Evolutionary conservation across 1,140 invertebrate genomes (phyloP).

Genomic region (Drosophila repleta): DNA sequence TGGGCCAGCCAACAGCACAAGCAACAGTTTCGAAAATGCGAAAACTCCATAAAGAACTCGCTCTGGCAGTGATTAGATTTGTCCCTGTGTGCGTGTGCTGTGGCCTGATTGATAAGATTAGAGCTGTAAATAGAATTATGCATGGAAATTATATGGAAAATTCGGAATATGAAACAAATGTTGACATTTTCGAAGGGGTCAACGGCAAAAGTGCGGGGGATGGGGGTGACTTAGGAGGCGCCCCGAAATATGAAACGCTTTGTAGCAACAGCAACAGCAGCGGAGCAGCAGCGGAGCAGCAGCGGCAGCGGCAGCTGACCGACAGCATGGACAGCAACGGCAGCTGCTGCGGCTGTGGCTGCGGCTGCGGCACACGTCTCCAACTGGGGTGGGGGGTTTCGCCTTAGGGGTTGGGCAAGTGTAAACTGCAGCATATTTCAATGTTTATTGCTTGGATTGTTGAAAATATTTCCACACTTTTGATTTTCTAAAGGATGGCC

Average conservation of each 20-base stretch:
- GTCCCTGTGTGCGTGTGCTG: conserved; percentile 2
- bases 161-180: conserved; percentile 74
- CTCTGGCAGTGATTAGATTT: conserved; percentile 11
- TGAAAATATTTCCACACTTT: conserved; percentile 73
- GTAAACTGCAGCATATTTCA: conserved; percentile 58
- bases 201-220: not conserved
- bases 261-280: conserved; percentile 26
- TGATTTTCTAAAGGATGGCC: conserved; percentile 67
- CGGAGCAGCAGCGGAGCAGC: conserved; percentile 15
- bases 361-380: conserved; percentile 30
- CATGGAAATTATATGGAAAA: conserved; percentile 65
- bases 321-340: not conserved
- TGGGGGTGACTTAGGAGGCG: not conserved
- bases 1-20: conserved; percentile 52
- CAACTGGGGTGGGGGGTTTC: conserved; percentile 14
- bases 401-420: conserved; percentile 9
- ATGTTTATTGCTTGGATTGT: conserved; percentile 61
- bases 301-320: conserved; percentile 14
- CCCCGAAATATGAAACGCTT: conserved; percentile 37
- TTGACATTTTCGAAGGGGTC: conserved; percentile 53
- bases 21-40: conserved; percentile 40
- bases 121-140: conserved; percentile 61
- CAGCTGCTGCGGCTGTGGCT: not conserved
- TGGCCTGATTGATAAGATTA: conserved; percentile 69
- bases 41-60: not conserved